A percentile compares a stretch with the other conserved stretches of the same genome.
Evolutionary conservation across 2,888 invertebrate genomes (phyloP).

Genomic region (Dryadula phaetusa): DNA sequence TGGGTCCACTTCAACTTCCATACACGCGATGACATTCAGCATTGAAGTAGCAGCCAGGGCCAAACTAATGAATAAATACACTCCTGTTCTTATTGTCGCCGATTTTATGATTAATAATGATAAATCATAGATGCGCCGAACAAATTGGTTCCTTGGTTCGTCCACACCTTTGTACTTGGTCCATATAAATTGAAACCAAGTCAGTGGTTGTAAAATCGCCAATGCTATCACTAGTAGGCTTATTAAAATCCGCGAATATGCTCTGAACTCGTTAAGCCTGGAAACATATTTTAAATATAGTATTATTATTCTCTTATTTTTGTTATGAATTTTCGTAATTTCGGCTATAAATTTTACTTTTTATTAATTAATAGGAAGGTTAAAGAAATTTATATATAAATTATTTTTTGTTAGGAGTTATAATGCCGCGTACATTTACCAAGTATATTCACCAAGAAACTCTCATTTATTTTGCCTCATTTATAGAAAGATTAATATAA

Average conservation of each 20-base stretch:
- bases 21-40: constrained; percentile 84
- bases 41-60: constrained; percentile 87
- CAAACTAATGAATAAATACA: constrained; percentile 88
- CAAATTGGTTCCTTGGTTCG: constrained; percentile 80
- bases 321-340: too few species aligned
- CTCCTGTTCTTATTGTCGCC: constrained; percentile 84
- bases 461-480: too few species aligned
- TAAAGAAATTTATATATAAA: background rate
- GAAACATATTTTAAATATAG: constrained; percentile 41
- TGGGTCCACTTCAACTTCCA: constrained; percentile 58
- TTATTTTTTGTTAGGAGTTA: background rate
- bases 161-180: constrained; percentile 75
- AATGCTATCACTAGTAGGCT: constrained; percentile 56
- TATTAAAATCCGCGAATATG: constrained; percentile 65
- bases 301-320: background rate
- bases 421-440: background rate
- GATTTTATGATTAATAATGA: constrained; percentile 86
- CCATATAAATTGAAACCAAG: constrained; percentile 92
- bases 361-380: too few species aligned
- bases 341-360: too few species aligned
- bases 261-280: constrained; percentile 65
- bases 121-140: constrained; percentile 84
- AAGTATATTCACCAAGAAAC: too few species aligned
- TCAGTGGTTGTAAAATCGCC: constrained; percentile 86
- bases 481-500: too few species aligned